phyloP scores from a whole-genome alignment of 2,888 invertebrate species.

The Drosophila picticornis region DNA sequence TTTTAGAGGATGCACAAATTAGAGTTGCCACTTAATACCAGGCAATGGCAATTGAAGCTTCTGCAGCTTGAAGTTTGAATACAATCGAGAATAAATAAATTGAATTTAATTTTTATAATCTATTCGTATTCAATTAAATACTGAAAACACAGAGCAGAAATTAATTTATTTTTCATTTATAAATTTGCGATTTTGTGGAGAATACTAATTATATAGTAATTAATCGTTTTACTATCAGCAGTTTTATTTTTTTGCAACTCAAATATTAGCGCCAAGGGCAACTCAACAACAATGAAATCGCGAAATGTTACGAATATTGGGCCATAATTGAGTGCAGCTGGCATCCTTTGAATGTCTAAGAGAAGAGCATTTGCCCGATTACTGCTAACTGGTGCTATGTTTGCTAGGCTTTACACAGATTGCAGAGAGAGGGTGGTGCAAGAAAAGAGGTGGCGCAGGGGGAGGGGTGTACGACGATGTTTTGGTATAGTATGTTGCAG shows the following conservation, averaged over 20 bases:
- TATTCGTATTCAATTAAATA: neutral
- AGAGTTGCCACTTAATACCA: neutral
- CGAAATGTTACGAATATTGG: slow-evolving; percentile 1
- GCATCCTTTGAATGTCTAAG: neutral
- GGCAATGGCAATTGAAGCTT: no score
- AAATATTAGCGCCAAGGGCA: neutral
- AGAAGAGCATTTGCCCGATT: slow-evolving; percentile 20
- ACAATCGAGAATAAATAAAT: neutral
- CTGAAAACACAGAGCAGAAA: neutral
- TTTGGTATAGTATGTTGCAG: slow-evolving; percentile 39
- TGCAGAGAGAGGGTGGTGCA: neutral
- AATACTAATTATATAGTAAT: neutral
- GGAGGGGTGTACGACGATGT: neutral
- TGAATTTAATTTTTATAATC: neutral
- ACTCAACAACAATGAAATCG: neutral
- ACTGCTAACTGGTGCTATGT: slow-evolving; percentile 17
- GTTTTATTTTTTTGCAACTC: neutral
- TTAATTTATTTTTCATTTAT: neutral
- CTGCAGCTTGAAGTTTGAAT: neutral
- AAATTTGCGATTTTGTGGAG: neutral
- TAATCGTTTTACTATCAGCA: neutral
- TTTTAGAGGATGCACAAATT: no score
- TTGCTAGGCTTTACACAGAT: slow-evolving; percentile 12
- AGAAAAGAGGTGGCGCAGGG: neutral
- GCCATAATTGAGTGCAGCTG: neutral